Base-by-base conservation (phyloP, 2,888 invertebrate genomes). In the Campaea margaritaria region DNA sequence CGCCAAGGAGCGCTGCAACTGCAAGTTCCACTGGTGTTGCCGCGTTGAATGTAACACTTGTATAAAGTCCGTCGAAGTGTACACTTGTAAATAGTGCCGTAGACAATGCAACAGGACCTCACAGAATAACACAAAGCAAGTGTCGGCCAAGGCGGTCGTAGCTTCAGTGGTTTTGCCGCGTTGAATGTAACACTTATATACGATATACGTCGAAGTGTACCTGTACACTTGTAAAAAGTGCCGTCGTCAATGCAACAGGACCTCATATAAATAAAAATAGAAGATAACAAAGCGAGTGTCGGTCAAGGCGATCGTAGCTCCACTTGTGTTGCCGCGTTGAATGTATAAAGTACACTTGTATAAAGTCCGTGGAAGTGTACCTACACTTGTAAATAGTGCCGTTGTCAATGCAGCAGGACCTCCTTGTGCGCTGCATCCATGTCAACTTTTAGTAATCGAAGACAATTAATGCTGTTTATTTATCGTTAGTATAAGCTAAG, bases 1-100 rank as follows among this genome's bases (percentile, higher is more conserved):
- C 8, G 90, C 97, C 15, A 95, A 94, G 59, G 97, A 98, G 81
- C 93, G 98, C 28, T 99, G 99, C 87, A 95, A 96, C 74, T 99
- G 99, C 94, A 97, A 97, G 87, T 99, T 99, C 85, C 97, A 97
- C 79, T 99, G 99, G 98, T 99, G 99, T 89, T 99, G 99, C 88
- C 95, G 96, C 73, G 98, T 99, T 47, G 96, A 97, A 81, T 99
- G 99, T 89, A 96, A 97, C 85, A 96, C 96, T 46, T 99, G 99
- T 86, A 94, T 96, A 68, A 95, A 94, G 75, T 95, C 94, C 72
- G 93, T 96, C 64, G 97, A 98, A 82, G 90, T 97, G 65, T 96
- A 97, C 82, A 97, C 97, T 63, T 98, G 98, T 94, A 98, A 98
- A 94, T 98, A 82, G 47, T 7, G 10, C 11, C 10, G n/a, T 36